phyloP scores from a whole-genome alignment of 1,140 invertebrate species.

The Micrasema minimum region DNA sequence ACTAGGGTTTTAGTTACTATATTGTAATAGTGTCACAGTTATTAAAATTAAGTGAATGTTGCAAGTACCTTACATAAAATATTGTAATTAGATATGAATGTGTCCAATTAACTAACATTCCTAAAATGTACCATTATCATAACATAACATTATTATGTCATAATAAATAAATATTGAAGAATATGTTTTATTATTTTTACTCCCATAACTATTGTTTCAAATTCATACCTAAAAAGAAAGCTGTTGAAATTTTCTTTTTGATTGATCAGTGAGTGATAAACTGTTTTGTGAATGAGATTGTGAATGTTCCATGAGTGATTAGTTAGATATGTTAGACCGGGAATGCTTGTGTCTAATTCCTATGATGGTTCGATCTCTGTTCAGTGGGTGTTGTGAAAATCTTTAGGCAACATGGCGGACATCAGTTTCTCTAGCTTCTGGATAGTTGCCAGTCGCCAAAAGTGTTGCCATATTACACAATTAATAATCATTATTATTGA shows the following conservation, averaged over 20 bases:
- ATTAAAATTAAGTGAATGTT: neutral
- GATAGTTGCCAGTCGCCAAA: too few relatives aligned
- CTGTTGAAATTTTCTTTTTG: neutral
- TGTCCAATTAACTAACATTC: conserved; percentile 21
- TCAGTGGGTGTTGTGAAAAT: too few relatives aligned
- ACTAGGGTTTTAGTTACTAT: too few relatives aligned
- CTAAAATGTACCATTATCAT: conserved; percentile 17
- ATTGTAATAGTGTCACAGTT: too few relatives aligned
- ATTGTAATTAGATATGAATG: conserved; percentile 5
- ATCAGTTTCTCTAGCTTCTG: too few relatives aligned
- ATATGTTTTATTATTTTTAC: neutral
- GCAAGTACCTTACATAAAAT: neutral
- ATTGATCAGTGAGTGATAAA: neutral
- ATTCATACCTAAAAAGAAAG: neutral
- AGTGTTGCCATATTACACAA: too few relatives aligned
- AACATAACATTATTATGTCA: neutral
- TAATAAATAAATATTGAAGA: neutral
- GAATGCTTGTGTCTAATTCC: too few relatives aligned
- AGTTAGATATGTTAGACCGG: too few relatives aligned
- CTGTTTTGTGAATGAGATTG: too few relatives aligned
- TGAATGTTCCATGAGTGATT: too few relatives aligned
- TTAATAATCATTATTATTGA: neutral
- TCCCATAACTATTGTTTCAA: neutral
- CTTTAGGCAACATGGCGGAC: too few relatives aligned
- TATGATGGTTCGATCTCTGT: too few relatives aligned